A percentile compares a stretch with the other conserved stretches of the same genome.
phyloP scores from a whole-genome alignment of 2,113 vertebrate genomes.

The Plecotus auritus region DNA sequence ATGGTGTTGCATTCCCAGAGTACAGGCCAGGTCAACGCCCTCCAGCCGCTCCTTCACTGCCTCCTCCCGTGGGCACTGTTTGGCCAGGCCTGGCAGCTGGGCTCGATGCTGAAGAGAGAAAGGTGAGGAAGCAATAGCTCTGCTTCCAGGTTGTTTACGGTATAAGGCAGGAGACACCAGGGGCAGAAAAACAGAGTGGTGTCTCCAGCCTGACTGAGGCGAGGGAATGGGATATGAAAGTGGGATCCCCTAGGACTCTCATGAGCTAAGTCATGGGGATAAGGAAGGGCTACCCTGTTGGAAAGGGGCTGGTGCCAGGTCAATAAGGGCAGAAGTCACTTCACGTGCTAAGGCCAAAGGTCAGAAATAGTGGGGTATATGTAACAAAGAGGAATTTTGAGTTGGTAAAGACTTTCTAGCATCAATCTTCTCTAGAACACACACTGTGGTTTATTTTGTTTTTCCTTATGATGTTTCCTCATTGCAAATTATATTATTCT shows the following conservation, averaged over 20 bases:
- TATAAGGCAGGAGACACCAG: background rate
- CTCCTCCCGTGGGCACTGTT: background rate
- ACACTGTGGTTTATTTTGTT: background rate
- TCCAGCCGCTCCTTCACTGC: rapidly evolving
- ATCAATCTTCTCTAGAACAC: background rate
- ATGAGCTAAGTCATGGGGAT: background rate
- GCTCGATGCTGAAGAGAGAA: background rate
- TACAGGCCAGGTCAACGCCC: background rate
- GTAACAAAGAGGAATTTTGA: background rate
- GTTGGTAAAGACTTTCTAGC: background rate
- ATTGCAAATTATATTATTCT: background rate
- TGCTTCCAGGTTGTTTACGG: background rate
- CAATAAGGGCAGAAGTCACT: background rate
- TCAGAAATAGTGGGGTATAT: background rate
- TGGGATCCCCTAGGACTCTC: too few species aligned
- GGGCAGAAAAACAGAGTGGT: background rate
- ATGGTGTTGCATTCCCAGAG: rapidly evolving
- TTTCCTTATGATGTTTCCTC: background rate
- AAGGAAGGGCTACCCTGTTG: background rate
- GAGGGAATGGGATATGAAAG: background rate
- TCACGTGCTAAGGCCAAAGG: background rate
- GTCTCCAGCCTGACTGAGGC: background rate
- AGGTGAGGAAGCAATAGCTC: background rate
- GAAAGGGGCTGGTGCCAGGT: background rate
- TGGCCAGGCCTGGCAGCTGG: background rate